These are phyloP conservation scores for Elegia similella DNA, from an alignment of 2,888 invertebrate species.

Conservation along the genomic window DNA sequence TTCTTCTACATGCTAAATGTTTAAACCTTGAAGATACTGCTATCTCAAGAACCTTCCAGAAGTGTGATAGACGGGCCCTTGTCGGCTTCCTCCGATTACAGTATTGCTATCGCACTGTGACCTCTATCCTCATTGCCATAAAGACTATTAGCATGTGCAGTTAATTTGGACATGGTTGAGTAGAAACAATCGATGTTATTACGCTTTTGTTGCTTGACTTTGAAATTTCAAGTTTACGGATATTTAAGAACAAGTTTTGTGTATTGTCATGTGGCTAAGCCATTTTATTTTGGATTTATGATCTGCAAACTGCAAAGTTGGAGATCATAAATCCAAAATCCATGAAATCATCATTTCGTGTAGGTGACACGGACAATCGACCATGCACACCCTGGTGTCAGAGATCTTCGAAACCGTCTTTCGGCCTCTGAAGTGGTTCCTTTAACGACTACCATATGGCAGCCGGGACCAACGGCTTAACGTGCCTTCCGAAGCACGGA, in stretches of 20 bases:
- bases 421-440: no score
- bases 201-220: constrained; percentile 36
- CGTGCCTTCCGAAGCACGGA: no score
- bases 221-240: constrained; percentile 32
- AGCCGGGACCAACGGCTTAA: no score
- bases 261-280: background rate
- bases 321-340: no score
- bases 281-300: background rate
- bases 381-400: no score
- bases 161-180: constrained; percentile 43
- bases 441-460: no score
- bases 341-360: no score
- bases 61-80: constrained; percentile 39
- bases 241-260: background rate
- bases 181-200: constrained; percentile 49
- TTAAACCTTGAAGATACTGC: constrained; percentile 28
- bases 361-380: no score
- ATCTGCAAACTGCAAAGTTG: background rate
- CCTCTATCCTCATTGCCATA: constrained; percentile 5
- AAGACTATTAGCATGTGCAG: constrained; percentile 5
- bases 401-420: no score
- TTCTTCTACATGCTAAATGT: constrained; percentile 14
- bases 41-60: constrained; percentile 44
- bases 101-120: constrained; percentile 18
- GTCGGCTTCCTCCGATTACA: constrained; percentile 56